Evolutionary conservation across 2,888 invertebrate genomes (phyloP).

Genomic region (Drosophila neotestacea): DNA sequence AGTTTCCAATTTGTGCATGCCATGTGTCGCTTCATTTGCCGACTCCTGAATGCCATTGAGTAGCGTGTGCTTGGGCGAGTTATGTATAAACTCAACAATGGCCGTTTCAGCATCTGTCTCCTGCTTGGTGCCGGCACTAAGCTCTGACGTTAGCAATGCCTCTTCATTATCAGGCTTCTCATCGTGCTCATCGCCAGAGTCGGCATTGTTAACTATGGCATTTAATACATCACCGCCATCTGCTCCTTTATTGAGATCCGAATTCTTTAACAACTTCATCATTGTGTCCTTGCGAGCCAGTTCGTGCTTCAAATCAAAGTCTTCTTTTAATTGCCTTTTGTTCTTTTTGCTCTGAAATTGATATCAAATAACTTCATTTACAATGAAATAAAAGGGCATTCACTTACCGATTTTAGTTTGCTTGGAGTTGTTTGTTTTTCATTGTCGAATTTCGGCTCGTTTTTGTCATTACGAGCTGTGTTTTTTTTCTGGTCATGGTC

Average conservation of each 20-base stretch:
- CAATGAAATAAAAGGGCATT: not conserved
- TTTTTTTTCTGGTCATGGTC: constrained; percentile 22
- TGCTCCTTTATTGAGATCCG: constrained; percentile 83
- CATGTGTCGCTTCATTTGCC: constrained; percentile 31
- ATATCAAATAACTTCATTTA: not conserved
- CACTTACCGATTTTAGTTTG: constrained; percentile 48
- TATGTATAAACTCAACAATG: constrained; percentile 53
- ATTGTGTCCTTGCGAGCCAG: constrained; percentile 74
- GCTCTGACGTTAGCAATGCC: constrained; percentile 17
- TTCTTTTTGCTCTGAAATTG: constrained; percentile 47
- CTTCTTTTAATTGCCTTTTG: constrained; percentile 40
- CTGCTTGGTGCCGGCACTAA: constrained; percentile 28
- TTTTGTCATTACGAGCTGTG: not conserved
- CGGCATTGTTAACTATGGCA: constrained; percentile 83
- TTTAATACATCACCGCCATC: constrained; percentile 83
- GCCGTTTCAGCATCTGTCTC: constrained; percentile 39
- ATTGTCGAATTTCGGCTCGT: not conserved
- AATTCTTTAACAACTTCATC: constrained; percentile 84
- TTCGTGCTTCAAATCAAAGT: constrained; percentile 49
- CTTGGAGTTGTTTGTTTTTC: constrained; percentile 12
- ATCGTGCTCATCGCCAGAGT: constrained; percentile 71
- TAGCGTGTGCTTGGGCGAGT: constrained; percentile 42
- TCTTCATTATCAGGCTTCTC: not conserved
- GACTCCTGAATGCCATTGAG: constrained; percentile 45
- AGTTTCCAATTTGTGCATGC: constrained; percentile 41